Evolutionary conservation across 2,113 vertebrate genomes (phyloP).

Genomic region (Chaenocephalus aceratus): DNA sequence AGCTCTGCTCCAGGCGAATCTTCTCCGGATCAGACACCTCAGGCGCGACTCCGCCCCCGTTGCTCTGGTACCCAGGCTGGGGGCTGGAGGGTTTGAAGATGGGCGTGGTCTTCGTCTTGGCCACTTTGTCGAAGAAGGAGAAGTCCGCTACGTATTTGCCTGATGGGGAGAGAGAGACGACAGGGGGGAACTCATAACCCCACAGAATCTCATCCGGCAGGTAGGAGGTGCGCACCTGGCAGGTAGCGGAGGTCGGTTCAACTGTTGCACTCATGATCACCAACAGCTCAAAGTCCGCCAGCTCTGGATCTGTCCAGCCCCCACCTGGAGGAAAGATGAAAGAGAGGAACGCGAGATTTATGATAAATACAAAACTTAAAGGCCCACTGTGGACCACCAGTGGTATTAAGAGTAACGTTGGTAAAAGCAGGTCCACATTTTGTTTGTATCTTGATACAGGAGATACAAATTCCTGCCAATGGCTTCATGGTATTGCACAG

Average conservation of each 20-base stretch:
- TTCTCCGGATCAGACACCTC: constrained; percentile 88
- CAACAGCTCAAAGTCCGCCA: constrained; percentile 95
- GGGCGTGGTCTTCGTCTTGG: constrained; percentile 85
- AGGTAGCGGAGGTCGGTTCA: constrained; percentile 96
- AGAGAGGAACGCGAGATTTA: background rate
- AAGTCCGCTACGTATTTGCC: constrained; percentile 98
- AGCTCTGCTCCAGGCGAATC: constrained; percentile 90
- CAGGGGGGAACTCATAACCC: constrained; percentile 96
- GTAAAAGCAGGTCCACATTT: too few relatives aligned
- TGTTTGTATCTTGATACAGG: too few relatives aligned
- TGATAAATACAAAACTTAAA: too few relatives aligned
- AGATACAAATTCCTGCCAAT: too few relatives aligned
- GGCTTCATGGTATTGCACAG: too few relatives aligned
- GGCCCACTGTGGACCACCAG: too few relatives aligned
- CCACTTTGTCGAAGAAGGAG: constrained; percentile 94
- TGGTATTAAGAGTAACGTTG: too few relatives aligned
- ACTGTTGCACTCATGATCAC: constrained; percentile 96
- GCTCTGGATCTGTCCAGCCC: constrained; percentile 86
- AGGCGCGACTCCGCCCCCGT: constrained; percentile 50
- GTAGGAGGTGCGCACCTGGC: constrained; percentile 97
- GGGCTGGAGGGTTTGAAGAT: constrained; percentile 80
- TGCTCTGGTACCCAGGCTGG: constrained; percentile 71
- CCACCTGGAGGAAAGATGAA: constrained; percentile 49
- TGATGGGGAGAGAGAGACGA: constrained; percentile 93
- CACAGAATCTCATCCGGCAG: constrained; percentile 97